These are phyloP conservation scores for Harpagoxenus sublaevis DNA, from an alignment of 2,888 invertebrate species.

Conservation along the genomic window DNA sequence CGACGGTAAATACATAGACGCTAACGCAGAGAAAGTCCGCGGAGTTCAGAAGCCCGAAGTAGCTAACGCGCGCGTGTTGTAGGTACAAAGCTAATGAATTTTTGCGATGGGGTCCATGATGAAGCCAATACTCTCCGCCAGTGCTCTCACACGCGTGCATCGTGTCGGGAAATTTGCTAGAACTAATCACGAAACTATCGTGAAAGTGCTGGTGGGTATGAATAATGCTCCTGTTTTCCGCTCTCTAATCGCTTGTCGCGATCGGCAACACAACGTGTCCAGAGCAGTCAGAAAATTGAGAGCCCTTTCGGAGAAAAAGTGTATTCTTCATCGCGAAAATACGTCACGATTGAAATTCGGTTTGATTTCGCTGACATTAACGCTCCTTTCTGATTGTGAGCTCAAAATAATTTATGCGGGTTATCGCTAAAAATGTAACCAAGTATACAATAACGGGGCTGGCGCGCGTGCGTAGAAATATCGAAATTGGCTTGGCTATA, in stretches of 20 bases:
- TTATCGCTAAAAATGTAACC: neutral
- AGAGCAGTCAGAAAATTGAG: neutral
- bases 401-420: neutral
- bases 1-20: conserved; percentile 38
- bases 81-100: conserved; percentile 54
- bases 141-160: neutral
- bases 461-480: neutral
- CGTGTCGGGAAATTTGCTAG: conserved; percentile 46
- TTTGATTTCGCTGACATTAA: too few relatives aligned
- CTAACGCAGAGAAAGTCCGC: conserved; percentile 36
- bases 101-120: conserved; percentile 35
- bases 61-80: conserved; percentile 15
- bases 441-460: neutral
- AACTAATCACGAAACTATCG: conserved; percentile 45
- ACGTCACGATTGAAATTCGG: neutral
- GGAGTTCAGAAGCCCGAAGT: conserved; percentile 40
- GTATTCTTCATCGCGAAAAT: neutral
- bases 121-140: conserved; percentile 44
- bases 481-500: neutral
- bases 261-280: neutral
- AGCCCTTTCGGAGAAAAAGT: neutral
- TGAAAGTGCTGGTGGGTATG: conserved; percentile 17
- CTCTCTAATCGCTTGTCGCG: neutral
- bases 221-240: conserved; percentile 20
- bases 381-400: too few relatives aligned